Conservation (phyloP, 1,140 invertebrate genomes). For the Drosophila saltans region DNA sequence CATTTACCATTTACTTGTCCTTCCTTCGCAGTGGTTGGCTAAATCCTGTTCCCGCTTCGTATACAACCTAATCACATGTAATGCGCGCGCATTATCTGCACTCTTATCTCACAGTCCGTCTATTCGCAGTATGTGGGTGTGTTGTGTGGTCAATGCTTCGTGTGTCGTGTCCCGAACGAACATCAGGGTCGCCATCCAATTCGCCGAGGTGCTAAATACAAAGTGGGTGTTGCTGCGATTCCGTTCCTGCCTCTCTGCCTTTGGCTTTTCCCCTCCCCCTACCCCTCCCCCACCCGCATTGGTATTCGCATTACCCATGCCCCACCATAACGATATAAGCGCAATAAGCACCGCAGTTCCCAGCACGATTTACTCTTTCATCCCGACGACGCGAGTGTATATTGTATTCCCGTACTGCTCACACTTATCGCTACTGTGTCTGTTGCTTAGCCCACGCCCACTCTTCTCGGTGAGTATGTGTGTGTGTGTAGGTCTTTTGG, state of each 20-base stretch:
- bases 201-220: constrained; percentile 71
- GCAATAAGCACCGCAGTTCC: constrained; percentile 59
- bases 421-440: constrained; percentile 37
- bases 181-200: constrained; percentile 62
- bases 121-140: constrained; percentile 10
- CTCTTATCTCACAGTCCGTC: constrained; percentile 70
- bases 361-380: constrained; percentile 77
- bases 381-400: constrained; percentile 48
- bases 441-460: constrained; percentile 66
- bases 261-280: constrained; percentile 1
- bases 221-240: constrained; percentile 66
- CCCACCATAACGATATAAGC: constrained; percentile 49
- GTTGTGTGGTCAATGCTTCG: constrained; percentile 61
- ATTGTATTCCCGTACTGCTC: constrained; percentile 59
- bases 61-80: constrained; percentile 83
- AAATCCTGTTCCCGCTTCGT: constrained; percentile 66
- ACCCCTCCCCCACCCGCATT: background rate
- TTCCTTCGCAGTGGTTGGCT: constrained; percentile 75
- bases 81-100: constrained; percentile 83
- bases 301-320: background rate
- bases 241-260: constrained; percentile 3
- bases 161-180: constrained; percentile 41
- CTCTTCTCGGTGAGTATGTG: constrained; percentile 57
- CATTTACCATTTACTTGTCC: constrained; percentile 55
- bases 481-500: constrained; percentile 45